These are phyloP conservation scores for Tiaroga cobitis DNA, from an alignment of 2,797 vertebrate genomes.

Conservation along the genomic window DNA sequence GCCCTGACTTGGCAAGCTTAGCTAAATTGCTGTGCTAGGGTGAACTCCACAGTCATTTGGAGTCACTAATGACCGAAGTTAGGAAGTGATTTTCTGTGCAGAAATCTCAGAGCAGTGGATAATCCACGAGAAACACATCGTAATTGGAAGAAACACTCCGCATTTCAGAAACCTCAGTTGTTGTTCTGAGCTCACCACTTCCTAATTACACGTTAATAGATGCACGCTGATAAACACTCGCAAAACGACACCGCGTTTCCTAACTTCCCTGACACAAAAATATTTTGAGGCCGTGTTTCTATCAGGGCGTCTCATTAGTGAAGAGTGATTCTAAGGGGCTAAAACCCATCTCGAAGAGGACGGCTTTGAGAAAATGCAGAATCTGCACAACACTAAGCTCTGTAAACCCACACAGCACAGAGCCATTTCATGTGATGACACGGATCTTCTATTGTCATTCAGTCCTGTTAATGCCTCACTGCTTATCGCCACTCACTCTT, in stretches of 20 bases:
- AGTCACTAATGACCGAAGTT: slow-evolving; percentile 57
- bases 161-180: slow-evolving; percentile 4
- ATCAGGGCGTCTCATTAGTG: slow-evolving; percentile 34
- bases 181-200: slow-evolving; percentile 1
- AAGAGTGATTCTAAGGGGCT: slow-evolving; percentile 5
- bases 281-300: slow-evolving; percentile 31
- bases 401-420: slow-evolving; percentile 38
- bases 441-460: slow-evolving; percentile 57
- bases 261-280: slow-evolving; percentile 19
- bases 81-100: slow-evolving; percentile 44
- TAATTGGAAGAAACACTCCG: slow-evolving; percentile 24
- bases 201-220: slow-evolving; percentile 26
- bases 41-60: slow-evolving; percentile 47
- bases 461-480: slow-evolving; percentile 51
- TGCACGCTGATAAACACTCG: slow-evolving; percentile 1
- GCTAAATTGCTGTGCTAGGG: slow-evolving; percentile 31
- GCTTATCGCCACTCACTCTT: slow-evolving; percentile 49
- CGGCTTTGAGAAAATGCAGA: slow-evolving; percentile 36
- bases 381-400: slow-evolving; percentile 32
- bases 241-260: background rate
- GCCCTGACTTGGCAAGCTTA: slow-evolving; percentile 36
- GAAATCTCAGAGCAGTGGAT: slow-evolving; percentile 20
- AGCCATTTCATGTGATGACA: slow-evolving; percentile 40
- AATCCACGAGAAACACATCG: slow-evolving; percentile 12
- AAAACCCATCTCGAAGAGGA: background rate